Base-by-base conservation (phyloP, 2,888 invertebrate species). In the Rotaria socialis region DNA sequence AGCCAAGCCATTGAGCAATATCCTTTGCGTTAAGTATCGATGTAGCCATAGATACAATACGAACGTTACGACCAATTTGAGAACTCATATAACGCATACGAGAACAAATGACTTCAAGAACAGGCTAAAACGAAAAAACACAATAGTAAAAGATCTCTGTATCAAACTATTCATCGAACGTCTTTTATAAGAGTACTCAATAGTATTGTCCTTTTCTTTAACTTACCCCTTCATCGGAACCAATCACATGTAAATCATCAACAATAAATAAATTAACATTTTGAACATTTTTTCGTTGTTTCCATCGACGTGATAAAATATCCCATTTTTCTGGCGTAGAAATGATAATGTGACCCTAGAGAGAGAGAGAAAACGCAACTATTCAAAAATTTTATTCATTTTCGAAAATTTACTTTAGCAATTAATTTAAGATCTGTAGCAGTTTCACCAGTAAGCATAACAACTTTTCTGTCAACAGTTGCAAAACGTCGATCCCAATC, bases 271-370 rank as follows among this genome's bases (percentile, higher is more conserved):
- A 93, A 87, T 96, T 95, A 16, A 99, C 94, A 89, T 96, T 97
- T 90, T 98, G 98, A 0, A 99, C 97, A 90, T 97, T 96, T 92
- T 98, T 98, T 56, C 99, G 93, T 89, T 99, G 98, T 89, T 99
- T 99, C 99, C 99, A 99, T 88, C 99, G 93, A 86, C 99, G 93
- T 0, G 99, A 99, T 5, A 99, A 92, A 7, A 99, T 96, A 90
- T 99, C 99, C 99, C 99, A 99, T 89, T 97, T 96, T 90, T 98
- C 97, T 0, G 97, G 97, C 0, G 97, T 98, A 8, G 96, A 95
- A 88, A 99, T 94, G 80, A 99, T 95, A n/a, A 99, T 94, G 91
- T 98, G 96, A 0, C 96, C 96, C 80, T 90, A 96, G 95, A n/a
- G 88, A 87, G 47, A 80, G 60, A 60, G 14, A n/a, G 24, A 35